Conservation (phyloP, 2,113 vertebrate genomes). For the Hoplias malabaricus region DNA sequence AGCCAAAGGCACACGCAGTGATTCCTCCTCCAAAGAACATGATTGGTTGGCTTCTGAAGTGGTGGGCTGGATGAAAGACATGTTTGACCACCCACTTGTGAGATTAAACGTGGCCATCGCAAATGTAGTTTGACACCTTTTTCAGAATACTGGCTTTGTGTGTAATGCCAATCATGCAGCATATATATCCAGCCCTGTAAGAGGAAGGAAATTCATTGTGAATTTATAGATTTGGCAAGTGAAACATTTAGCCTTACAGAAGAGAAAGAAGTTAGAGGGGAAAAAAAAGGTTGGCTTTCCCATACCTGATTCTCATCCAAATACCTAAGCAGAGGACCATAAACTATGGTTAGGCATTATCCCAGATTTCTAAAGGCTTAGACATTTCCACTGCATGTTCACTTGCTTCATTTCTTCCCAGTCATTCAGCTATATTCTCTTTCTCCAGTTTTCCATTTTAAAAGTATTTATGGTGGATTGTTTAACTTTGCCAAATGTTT, state of each 20-base stretch:
- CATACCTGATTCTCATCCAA: neutral
- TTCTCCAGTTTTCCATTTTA: neutral
- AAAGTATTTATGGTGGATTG: neutral
- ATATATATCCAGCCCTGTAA: neutral
- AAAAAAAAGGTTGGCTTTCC: neutral
- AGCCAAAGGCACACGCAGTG: constrained; percentile 68
- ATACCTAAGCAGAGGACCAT: neutral
- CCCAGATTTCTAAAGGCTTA: neutral
- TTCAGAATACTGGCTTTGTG: neutral
- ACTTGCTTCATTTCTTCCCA: neutral
- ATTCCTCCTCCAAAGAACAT: constrained; percentile 58
- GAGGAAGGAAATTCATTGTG: neutral
- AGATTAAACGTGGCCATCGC: neutral
- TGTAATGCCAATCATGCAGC: neutral
- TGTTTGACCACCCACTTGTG: neutral
- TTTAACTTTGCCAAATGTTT: constrained; percentile 7
- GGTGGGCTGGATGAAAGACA: neutral
- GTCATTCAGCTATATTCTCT: neutral
- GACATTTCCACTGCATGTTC: neutral
- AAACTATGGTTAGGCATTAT: neutral
- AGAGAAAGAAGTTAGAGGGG: neutral
- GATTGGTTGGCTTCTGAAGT: neutral
- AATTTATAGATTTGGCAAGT: neutral
- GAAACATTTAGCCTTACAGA: neutral
- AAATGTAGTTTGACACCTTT: neutral